phyloP scores from a whole-genome alignment of 2,797 vertebrate species.

The Ataeniobius toweri region DNA sequence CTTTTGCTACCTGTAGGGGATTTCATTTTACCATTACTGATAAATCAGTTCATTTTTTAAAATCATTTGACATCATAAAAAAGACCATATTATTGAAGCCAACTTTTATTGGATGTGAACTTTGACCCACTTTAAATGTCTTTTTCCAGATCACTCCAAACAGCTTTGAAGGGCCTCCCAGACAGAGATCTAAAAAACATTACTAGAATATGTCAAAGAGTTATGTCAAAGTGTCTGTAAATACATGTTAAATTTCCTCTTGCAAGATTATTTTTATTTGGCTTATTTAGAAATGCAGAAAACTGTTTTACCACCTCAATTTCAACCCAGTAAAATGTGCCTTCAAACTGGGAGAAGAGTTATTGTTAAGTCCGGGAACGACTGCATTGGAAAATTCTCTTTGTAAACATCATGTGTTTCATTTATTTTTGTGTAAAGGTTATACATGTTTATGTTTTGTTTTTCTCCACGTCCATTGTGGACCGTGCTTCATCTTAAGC shows the following conservation, averaged over 20 bases:
- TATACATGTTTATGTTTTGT: not conserved
- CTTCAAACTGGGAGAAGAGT: not conserved
- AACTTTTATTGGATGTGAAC: too few relatives aligned
- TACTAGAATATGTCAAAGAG: too few relatives aligned
- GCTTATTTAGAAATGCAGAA: not conserved
- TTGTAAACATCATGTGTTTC: not conserved
- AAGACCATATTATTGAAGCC: too few relatives aligned
- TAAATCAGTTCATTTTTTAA: too few relatives aligned
- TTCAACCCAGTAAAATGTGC: not conserved
- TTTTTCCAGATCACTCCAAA: too few relatives aligned
- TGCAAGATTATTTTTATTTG: not conserved
- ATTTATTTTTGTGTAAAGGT: not conserved
- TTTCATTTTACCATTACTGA: too few relatives aligned
- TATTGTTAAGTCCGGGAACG: not conserved
- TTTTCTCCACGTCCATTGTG: not conserved
- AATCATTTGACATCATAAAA: too few relatives aligned
- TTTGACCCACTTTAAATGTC: too few relatives aligned
- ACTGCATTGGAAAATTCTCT: not conserved
- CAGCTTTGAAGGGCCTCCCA: too few relatives aligned
- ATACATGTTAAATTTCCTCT: not conserved
- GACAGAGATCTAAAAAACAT: too few relatives aligned
- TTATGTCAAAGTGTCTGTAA: not conserved
- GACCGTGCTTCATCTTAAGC: not conserved
- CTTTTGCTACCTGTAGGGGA: too few relatives aligned
- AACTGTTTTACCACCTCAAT: not conserved